These are phyloP conservation scores for Sinocyclocheilus grahami DNA, from an alignment of 2,113 vertebrate genomes.

Conservation along the genomic window DNA sequence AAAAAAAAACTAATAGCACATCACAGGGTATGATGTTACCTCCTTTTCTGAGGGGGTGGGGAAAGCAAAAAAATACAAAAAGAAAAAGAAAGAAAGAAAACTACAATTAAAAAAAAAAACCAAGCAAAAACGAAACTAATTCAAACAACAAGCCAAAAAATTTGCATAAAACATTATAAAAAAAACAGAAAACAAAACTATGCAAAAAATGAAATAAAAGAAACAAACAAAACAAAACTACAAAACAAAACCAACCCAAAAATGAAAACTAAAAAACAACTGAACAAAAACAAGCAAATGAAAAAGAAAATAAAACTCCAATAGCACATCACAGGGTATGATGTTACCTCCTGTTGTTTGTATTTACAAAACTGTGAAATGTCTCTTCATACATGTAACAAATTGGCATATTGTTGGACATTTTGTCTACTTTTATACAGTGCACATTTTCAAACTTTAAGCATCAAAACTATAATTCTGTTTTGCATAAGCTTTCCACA, in stretches of 20 bases:
- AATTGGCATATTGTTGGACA: background rate
- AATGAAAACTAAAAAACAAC: background rate
- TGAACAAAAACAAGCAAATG: too few species aligned
- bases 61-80: too few species aligned
- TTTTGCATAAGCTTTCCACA: background rate
- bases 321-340: background rate
- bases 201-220: too few species aligned
- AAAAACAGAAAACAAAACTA: background rate
- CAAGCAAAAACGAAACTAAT: too few species aligned
- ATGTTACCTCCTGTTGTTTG: background rate
- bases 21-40: too few species aligned
- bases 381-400: background rate
- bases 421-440: background rate
- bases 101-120: background rate
- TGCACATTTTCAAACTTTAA: too few species aligned
- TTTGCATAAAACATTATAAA: too few species aligned
- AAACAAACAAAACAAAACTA: too few species aligned
- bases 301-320: background rate
- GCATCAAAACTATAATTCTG: background rate
- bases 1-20: too few species aligned
- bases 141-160: background rate
- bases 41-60: too few species aligned
- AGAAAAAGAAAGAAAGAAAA: too few species aligned
- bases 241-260: background rate
- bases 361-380: background rate